These are phyloP conservation scores for Nothobranchius furzeri DNA, from an alignment of 2,113 vertebrate genomes.

Conservation along the genomic window DNA sequence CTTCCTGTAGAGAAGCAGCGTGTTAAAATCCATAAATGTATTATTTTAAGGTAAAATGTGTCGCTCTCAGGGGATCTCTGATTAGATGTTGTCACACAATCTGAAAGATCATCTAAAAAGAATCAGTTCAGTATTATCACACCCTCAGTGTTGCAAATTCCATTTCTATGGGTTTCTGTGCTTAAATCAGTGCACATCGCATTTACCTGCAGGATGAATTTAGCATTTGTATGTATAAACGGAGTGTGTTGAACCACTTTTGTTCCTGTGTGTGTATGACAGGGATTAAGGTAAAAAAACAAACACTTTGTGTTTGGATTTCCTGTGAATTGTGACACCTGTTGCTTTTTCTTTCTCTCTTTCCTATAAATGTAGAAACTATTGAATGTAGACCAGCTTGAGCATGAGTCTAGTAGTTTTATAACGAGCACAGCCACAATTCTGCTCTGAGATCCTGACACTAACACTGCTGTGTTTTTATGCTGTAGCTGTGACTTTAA, in stretches of 20 bases:
- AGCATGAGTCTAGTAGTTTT: not conserved
- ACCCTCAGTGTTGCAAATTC: conserved; percentile 20
- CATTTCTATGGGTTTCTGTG: not conserved
- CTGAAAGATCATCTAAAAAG: not conserved
- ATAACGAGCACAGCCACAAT: not conserved
- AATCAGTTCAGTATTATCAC: conserved; percentile 42
- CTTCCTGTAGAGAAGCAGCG: conserved; percentile 14
- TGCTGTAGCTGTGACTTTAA: conserved; percentile 31
- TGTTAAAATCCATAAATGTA: conserved; percentile 25
- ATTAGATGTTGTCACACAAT: conserved; percentile 14
- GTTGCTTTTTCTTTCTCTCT: conserved; percentile 8
- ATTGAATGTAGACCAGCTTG: conserved; percentile 25
- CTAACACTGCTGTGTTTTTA: conserved; percentile 8
- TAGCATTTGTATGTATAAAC: not conserved
- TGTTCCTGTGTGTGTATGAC: conserved; percentile 38
- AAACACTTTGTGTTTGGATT: conserved; percentile 52
- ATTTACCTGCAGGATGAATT: not conserved
- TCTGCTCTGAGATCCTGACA: conserved; percentile 6
- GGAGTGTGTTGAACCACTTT: conserved; percentile 19
- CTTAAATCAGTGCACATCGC: not conserved
- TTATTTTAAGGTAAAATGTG: conserved; percentile 12
- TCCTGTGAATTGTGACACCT: conserved; percentile 43
- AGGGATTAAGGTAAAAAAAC: conserved; percentile 25
- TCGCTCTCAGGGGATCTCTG: conserved; percentile 29
- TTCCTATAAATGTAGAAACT: conserved; percentile 49